Conservation (phyloP, 1,140 invertebrate species). For the Elymnias hypermnestra region DNA sequence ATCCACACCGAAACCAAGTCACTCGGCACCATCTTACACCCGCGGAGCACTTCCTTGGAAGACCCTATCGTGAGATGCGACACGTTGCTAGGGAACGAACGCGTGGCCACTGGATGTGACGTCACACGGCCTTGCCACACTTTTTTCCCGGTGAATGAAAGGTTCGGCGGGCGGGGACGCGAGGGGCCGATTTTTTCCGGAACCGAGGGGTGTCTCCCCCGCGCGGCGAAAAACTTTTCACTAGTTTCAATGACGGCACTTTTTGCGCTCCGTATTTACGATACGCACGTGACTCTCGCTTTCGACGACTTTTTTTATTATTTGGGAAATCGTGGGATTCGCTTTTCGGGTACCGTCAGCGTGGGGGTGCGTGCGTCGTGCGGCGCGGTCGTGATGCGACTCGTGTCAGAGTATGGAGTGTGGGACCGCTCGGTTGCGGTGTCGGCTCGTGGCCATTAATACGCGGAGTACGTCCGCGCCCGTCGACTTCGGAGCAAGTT, state of each 20-base stretch:
- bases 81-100: conserved; percentile 76
- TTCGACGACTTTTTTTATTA: conserved; percentile 26
- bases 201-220: conserved; percentile 62
- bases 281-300: conserved; percentile 59
- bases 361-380: conserved; percentile 48
- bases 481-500: conserved; percentile 71
- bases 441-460: conserved; percentile 66
- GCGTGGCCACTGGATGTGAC: conserved; percentile 76
- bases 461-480: conserved; percentile 67
- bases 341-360: conserved; percentile 15
- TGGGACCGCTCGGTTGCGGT: conserved; percentile 46
- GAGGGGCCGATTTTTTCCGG: conserved; percentile 71
- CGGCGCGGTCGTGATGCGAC: conserved; percentile 44
- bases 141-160: conserved; percentile 80
- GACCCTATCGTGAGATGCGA: conserved; percentile 35
- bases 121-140: conserved; percentile 77
- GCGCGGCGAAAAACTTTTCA: conserved; percentile 70
- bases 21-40: conserved; percentile 33
- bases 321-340: neutral
- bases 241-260: conserved; percentile 72
- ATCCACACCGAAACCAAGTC: conserved; percentile 28
- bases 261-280: conserved; percentile 65
- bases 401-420: conserved; percentile 39
- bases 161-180: conserved; percentile 69
- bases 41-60: conserved; percentile 22